Conservation (phyloP, 2,797 vertebrate genomes). For the Poeciliopsis presidionis region DNA sequence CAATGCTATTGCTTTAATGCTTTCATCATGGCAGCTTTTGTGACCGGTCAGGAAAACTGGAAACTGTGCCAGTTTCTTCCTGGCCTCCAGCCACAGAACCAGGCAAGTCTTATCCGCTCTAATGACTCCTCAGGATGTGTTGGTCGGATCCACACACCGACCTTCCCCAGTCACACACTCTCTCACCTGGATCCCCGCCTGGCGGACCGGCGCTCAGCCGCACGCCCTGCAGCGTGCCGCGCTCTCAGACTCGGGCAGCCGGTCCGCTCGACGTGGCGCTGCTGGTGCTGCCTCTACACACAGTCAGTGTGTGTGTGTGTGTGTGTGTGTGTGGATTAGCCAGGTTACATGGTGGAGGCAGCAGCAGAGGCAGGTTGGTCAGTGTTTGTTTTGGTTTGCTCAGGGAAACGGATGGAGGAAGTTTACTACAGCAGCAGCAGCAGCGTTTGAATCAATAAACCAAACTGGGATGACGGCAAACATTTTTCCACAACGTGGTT, state of each 20-base stretch:
- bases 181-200: conserved; percentile 53
- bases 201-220: conserved; percentile 31
- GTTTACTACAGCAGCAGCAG: conserved; percentile 1
- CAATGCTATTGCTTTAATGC: neutral
- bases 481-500: neutral
- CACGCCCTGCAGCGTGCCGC: conserved; percentile 27
- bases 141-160: conserved; percentile 43
- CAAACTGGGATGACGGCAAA: neutral
- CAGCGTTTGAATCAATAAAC: conserved; percentile 1
- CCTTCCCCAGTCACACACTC: conserved; percentile 14
- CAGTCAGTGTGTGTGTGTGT: conserved; percentile 10
- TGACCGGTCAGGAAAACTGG: conserved; percentile 32
- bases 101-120: conserved; percentile 61
- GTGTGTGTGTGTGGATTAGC: conserved; percentile 15
- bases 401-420: neutral
- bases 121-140: conserved; percentile 62
- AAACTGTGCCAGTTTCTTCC: conserved; percentile 53
- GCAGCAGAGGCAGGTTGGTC: neutral
- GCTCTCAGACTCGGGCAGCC: conserved; percentile 34
- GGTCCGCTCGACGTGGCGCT: conserved; percentile 41
- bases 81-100: conserved; percentile 60
- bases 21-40: neutral
- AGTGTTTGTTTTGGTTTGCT: conserved; percentile 1
- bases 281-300: neutral
- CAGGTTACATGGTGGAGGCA: conserved; percentile 11